These are phyloP conservation scores for Trachythela sp. DNA, from an alignment of 64 coral and sea anemone genomes.

Conservation along the genomic window DNA sequence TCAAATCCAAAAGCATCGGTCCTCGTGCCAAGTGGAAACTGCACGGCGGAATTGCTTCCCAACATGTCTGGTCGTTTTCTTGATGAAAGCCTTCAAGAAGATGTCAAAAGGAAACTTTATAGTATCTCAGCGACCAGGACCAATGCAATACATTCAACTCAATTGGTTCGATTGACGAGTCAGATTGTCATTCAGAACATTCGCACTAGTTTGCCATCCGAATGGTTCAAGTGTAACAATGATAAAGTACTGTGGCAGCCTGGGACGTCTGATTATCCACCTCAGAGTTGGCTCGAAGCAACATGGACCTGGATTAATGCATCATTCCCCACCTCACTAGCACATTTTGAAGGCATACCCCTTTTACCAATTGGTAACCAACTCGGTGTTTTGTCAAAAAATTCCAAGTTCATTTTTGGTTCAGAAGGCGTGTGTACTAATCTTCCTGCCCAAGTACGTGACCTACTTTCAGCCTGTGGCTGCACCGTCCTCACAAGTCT, in stretches of 20 bases:
- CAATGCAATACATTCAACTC: neutral
- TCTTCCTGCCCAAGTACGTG: neutral
- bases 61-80: constrained; percentile 52
- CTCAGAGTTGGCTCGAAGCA: neutral
- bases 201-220: neutral
- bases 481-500: neutral
- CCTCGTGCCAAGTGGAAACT: constrained; percentile 50
- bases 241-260: neutral
- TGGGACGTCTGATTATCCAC: neutral
- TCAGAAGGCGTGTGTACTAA: neutral
- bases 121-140: constrained; percentile 29
- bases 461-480: neutral
- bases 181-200: neutral
- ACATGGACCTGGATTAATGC: neutral
- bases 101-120: constrained; percentile 42
- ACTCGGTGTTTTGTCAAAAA: neutral
- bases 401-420: constrained; percentile 7
- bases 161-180: neutral
- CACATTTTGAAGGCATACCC: neutral
- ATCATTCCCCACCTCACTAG: neutral
- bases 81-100: constrained; percentile 45
- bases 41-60: constrained; percentile 60
- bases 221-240: neutral
- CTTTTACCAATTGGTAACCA: neutral
- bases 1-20: constrained; percentile 46